Conservation (phyloP, 37 sponge, comb jelly and placozoan species). For the Amphimedon queenslandica region DNA sequence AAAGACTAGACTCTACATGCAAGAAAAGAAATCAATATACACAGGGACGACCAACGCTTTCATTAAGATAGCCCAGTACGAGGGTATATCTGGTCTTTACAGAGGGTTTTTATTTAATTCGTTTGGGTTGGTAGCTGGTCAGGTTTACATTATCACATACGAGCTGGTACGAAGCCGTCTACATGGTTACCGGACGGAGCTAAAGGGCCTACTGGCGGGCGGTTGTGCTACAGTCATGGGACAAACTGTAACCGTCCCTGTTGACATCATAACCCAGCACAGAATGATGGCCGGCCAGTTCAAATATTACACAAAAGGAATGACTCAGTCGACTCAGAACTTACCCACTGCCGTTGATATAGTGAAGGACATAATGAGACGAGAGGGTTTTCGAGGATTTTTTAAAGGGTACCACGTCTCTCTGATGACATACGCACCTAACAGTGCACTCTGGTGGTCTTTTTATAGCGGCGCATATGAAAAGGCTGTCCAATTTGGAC, state of each 20-base stretch:
- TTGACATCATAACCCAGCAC: slow-evolving; percentile 88
- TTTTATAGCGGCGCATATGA: slow-evolving; percentile 45
- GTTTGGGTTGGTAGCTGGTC: slow-evolving; percentile 78
- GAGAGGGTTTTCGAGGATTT: slow-evolving; percentile 72
- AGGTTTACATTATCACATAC: slow-evolving; percentile 91
- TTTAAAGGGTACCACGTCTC: slow-evolving; percentile 86
- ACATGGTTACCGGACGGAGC: slow-evolving; percentile 44
- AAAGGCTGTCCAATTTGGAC: slow-evolving; percentile 16
- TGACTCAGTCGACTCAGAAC: not conserved
- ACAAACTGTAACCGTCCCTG: slow-evolving; percentile 88
- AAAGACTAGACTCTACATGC: slow-evolving; percentile 92
- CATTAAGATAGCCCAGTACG: slow-evolving; percentile 54
- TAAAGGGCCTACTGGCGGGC: slow-evolving; percentile 84
- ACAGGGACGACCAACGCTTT: slow-evolving; percentile 91
- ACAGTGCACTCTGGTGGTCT: slow-evolving; percentile 93
- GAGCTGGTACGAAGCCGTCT: slow-evolving; percentile 63
- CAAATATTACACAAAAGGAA: not conserved
- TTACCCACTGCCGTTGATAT: slow-evolving; percentile 37
- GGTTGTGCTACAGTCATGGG: slow-evolving; percentile 68
- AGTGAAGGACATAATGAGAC: slow-evolving; percentile 41
- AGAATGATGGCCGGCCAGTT: slow-evolving; percentile 88
- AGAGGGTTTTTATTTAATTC: slow-evolving; percentile 79
- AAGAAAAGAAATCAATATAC: slow-evolving; percentile 65
- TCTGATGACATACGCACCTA: slow-evolving; percentile 89
- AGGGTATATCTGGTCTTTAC: slow-evolving; percentile 88